Evolutionary conservation across 2,113 vertebrate species (phyloP).

Genomic region (Aspiorhynchus laticeps): DNA sequence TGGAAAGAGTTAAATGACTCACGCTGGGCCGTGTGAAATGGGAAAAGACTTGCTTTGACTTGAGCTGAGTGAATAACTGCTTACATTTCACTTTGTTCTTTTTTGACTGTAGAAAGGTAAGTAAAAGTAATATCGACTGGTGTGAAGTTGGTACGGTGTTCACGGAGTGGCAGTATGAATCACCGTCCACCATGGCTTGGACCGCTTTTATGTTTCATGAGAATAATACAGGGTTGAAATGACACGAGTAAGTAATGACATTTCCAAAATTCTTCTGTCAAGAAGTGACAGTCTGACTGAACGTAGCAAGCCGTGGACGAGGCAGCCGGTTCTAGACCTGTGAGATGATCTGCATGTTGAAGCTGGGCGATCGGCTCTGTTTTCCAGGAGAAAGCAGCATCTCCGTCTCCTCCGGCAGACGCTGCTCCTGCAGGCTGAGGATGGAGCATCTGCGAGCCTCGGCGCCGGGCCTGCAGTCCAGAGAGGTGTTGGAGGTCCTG

Average conservation of each 20-base stretch:
- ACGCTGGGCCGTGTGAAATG: too few species aligned
- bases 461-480: conserved; percentile 58
- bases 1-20: too few species aligned
- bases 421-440: conserved; percentile 94
- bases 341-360: conserved; percentile 99
- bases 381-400: conserved; percentile 86
- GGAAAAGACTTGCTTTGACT: too few species aligned
- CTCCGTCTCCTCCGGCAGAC: conserved; percentile 83
- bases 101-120: not conserved
- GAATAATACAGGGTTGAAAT: not conserved
- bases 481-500: not conserved
- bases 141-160: too few species aligned
- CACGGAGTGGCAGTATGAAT: not conserved
- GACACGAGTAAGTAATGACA: not conserved
- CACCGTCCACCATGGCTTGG: not conserved
- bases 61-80: too few species aligned
- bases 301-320: not conserved
- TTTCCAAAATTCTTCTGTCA: not conserved
- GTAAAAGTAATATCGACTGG: too few species aligned
- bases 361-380: conserved; percentile 97
- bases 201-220: not conserved
- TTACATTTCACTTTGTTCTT: not conserved
- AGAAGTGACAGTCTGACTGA: not conserved
- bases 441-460: conserved; percentile 89
- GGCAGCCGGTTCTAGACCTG: conserved; percentile 83